phyloP scores from a whole-genome alignment of 2,888 invertebrate genomes.

The Agrypnus murinus region DNA sequence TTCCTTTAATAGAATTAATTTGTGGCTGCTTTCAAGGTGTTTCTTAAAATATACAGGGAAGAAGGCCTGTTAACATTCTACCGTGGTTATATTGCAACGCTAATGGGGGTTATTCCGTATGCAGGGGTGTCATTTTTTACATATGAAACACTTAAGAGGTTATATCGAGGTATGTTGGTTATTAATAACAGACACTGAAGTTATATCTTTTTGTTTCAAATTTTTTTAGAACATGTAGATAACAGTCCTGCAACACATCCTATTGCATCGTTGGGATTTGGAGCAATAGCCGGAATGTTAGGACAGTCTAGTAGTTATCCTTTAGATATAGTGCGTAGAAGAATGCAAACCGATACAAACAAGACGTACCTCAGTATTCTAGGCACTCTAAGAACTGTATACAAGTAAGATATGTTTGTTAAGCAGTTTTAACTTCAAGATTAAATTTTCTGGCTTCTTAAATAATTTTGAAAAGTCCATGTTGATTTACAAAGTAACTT shows the following conservation, averaged over 20 bases:
- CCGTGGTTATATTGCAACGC: constrained; percentile 91
- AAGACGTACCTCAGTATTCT: constrained; percentile 78
- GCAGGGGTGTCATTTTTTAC: constrained; percentile 98
- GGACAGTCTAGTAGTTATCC: constrained; percentile 98
- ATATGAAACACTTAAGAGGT: constrained; percentile 93
- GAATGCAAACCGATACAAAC: constrained; percentile 76
- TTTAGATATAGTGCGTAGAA: constrained; percentile 88
- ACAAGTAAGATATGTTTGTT: constrained; percentile 74
- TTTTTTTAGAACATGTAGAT: constrained; percentile 62
- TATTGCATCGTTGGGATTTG: constrained; percentile 83
- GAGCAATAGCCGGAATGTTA: constrained; percentile 92
- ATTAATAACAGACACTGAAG: too few relatives aligned
- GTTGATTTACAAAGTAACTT: not conserved
- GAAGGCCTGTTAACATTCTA: constrained; percentile 89
- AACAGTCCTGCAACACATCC: constrained; percentile 66
- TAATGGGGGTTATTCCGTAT: constrained; percentile 96
- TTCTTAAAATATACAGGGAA: constrained; percentile 78
- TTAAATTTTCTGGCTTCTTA: too few relatives aligned
- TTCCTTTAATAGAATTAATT: constrained; percentile 8
- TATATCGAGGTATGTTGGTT: constrained; percentile 78
- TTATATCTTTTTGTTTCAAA: too few relatives aligned
- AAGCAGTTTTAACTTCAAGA: not conserved
- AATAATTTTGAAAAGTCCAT: not conserved
- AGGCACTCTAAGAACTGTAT: constrained; percentile 80
- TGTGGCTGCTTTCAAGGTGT: constrained; percentile 61